Evolutionary conservation across 2,888 invertebrate genomes (phyloP).

Genomic region (Calliopum simillimum): DNA sequence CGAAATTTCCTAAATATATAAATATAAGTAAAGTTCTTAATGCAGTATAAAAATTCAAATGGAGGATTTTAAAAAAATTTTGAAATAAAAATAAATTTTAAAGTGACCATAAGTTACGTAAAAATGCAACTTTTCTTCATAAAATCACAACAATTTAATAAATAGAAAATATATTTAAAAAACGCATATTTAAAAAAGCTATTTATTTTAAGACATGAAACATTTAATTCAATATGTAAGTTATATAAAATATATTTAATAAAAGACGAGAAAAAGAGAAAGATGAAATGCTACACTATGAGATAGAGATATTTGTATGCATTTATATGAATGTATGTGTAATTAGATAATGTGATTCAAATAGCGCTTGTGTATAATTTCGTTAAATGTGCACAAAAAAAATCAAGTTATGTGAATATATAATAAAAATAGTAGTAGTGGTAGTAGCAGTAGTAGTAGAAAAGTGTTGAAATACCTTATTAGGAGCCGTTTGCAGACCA

Average conservation of each 20-base stretch:
- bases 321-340: background rate
- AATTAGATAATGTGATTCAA: background rate
- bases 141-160: constrained; percentile 32
- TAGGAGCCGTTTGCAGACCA: constrained; percentile 90
- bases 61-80: too few species aligned
- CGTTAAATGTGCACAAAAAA: background rate
- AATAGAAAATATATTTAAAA: constrained; percentile 28
- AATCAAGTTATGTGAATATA: background rate
- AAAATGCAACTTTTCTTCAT: constrained; percentile 25
- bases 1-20: too few species aligned
- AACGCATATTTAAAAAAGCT: constrained; percentile 22
- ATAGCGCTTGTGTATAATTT: background rate
- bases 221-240: constrained; percentile 3
- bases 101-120: constrained; percentile 29
- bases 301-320: background rate
- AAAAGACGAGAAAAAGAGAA: constrained; percentile 1
- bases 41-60: too few species aligned
- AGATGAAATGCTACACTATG: background rate
- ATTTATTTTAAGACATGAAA: too few species aligned
- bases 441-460: constrained; percentile 12
- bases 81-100: too few species aligned
- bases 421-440: too few species aligned
- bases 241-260: background rate
- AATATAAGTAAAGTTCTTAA: too few species aligned
- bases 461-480: constrained; percentile 77